Conservation (phyloP, 2,113 vertebrate genomes). For the Sinocyclocheilus grahami region DNA sequence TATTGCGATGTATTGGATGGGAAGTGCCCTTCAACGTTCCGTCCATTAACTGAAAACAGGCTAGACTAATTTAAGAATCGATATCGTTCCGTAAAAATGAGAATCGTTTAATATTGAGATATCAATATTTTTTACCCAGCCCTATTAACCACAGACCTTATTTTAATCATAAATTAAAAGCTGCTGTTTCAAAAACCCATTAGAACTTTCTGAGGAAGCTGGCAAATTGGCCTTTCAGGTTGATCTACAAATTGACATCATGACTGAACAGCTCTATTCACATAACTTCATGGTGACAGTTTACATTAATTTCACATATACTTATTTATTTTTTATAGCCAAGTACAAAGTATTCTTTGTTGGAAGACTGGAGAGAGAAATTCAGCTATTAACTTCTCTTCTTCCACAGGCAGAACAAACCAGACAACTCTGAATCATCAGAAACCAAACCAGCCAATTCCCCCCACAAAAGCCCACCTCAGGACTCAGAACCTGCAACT, state of each 20-base stretch:
- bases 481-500: conserved; percentile 40
- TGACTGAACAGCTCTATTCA: background rate
- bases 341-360: background rate
- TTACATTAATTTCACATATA: background rate
- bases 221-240: background rate
- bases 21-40: too few species aligned
- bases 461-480: conserved; percentile 52
- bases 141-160: background rate
- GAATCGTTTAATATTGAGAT: too few species aligned
- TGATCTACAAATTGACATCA: background rate
- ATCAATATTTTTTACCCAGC: too few species aligned
- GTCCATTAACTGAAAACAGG: too few species aligned
- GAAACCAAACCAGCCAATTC: conserved; percentile 30
- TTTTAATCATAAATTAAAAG: background rate
- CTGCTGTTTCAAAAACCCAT: background rate
- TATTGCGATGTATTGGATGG: too few species aligned
- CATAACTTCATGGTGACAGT: background rate
- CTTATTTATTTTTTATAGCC: background rate
- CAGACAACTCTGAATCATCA: conserved; percentile 32
- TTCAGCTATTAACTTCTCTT: background rate
- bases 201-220: background rate
- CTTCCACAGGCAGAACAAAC: conserved; percentile 46
- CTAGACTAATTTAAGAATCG: too few species aligned
- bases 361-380: background rate
- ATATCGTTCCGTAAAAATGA: too few species aligned